Percentiles rank a stretch among this genome's conserved stretches.
Conservation (phyloP, 1,140 invertebrate genomes). For the Coptotermes formosanus region DNA sequence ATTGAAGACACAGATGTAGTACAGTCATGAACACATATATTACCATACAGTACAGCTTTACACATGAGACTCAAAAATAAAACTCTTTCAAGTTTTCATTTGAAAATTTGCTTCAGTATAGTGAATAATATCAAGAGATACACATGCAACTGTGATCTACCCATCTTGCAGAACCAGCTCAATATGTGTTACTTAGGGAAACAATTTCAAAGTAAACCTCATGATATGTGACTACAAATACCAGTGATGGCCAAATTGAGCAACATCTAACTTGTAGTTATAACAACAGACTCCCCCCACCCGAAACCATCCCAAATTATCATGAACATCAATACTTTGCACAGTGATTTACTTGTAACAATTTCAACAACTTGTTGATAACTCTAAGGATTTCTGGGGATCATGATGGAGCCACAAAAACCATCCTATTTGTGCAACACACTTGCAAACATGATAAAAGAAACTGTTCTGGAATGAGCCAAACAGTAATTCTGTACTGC, state of each 20-base stretch:
- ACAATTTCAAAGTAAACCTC: neutral
- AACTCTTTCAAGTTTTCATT: neutral
- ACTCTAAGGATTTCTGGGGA: neutral
- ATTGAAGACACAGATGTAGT: neutral
- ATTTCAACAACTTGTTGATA: neutral
- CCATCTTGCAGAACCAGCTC: neutral
- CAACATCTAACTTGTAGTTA: neutral
- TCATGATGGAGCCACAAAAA: neutral
- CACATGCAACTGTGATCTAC: neutral
- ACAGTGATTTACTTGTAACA: neutral
- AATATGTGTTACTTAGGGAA: no score
- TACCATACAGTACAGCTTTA: neutral
- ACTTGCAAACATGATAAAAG: neutral
- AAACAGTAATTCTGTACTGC: neutral
- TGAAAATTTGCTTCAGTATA: neutral
- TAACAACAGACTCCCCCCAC: neutral
- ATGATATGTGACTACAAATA: neutral
- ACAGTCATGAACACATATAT: neutral
- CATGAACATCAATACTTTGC: neutral
- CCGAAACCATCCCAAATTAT: neutral
- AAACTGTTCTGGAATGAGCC: neutral
- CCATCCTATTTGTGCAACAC: neutral
- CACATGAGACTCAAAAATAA: neutral
- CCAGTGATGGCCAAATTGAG: neutral
- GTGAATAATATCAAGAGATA: neutral